phyloP scores from a whole-genome alignment of 92 coral and sea anemone species.

The Umimayanthus chanpuru region DNA sequence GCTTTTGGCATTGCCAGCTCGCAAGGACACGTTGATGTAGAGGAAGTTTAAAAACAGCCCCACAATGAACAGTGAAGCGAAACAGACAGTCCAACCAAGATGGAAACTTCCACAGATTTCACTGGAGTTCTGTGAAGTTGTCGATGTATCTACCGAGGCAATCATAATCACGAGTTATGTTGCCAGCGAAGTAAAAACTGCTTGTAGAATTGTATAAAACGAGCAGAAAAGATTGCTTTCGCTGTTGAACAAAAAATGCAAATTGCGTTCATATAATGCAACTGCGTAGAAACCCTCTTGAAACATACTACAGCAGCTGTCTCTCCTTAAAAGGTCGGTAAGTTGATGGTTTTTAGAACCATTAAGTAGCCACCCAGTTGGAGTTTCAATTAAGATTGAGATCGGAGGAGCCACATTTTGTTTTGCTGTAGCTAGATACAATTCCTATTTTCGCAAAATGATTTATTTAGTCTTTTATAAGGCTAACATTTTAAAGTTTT shows the following conservation, averaged over 20 bases:
- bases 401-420: no score
- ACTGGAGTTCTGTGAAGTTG: not conserved
- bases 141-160: not conserved
- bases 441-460: no score
- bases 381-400: not conserved
- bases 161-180: not conserved
- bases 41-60: not conserved
- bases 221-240: not conserved
- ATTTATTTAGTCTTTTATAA: no score
- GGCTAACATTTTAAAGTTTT: no score
- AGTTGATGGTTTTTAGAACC: not conserved
- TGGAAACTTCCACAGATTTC: constrained; percentile 4
- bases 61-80: not conserved
- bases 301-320: not conserved
- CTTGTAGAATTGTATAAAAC: not conserved
- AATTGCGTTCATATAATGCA: not conserved
- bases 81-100: not conserved
- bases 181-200: not conserved
- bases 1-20: constrained; percentile 9
- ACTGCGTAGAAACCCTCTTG: not conserved
- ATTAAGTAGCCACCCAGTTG: not conserved
- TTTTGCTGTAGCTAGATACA: no score
- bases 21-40: constrained; percentile 12
- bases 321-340: not conserved
- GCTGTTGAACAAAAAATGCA: not conserved